These are phyloP conservation scores for Petrocephalus microphthalmus DNA, from an alignment of 2,113 vertebrate genomes.

Conservation along the genomic window DNA sequence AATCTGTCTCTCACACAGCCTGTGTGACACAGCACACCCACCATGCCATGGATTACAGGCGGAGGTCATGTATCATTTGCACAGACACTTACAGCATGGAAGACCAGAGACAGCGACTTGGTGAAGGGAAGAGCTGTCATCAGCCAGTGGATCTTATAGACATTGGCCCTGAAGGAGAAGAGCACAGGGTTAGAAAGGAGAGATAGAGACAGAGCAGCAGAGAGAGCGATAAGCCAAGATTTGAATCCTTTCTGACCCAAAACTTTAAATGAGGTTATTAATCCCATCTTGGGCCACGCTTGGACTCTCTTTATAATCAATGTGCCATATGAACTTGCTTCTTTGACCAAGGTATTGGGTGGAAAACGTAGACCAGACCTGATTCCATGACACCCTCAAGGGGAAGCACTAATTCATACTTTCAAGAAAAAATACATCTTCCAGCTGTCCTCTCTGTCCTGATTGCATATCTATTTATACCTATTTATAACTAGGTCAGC, in stretches of 20 bases:
- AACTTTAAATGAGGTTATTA: not conserved
- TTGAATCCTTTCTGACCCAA: not conserved
- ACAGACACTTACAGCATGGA: conserved; percentile 70
- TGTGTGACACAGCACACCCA: not conserved
- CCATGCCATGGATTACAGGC: not conserved
- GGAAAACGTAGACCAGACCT: not conserved
- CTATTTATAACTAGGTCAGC: not conserved
- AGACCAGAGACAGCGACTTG: conserved; percentile 76
- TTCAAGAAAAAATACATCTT: not conserved
- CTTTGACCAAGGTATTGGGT: not conserved
- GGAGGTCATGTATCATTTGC: not conserved
- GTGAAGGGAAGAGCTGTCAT: conserved; percentile 84
- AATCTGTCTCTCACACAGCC: not conserved
- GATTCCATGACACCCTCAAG: not conserved
- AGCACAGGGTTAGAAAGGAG: not conserved
- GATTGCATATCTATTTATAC: not conserved
- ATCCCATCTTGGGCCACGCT: not conserved
- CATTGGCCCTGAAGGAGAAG: conserved; percentile 60
- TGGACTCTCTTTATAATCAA: not conserved
- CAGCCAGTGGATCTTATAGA: conserved; percentile 84
- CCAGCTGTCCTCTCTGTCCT: not conserved
- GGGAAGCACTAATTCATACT: not conserved
- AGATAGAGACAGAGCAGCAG: not conserved
- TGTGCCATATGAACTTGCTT: not conserved
- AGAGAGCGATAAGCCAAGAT: not conserved